A percentile compares a stretch with the other conserved stretches of the same genome.
Conservation (phyloP, 2,888 invertebrate species). For the Cephalotes varians region DNA sequence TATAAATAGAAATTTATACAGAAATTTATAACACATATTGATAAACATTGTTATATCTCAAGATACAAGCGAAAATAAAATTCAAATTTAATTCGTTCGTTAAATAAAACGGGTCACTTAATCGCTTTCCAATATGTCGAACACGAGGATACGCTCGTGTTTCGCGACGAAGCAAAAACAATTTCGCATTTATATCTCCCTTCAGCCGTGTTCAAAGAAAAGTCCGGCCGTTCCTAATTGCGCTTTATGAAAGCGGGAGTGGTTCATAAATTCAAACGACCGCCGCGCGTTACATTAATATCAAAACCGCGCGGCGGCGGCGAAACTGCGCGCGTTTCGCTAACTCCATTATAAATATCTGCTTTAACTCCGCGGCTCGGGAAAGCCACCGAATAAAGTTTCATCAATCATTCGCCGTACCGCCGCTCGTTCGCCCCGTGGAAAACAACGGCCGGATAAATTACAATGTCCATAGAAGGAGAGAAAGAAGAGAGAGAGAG, state of each 20-base stretch:
- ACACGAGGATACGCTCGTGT: neutral
- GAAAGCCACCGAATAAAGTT: slow-evolving; percentile 54
- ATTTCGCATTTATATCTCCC: slow-evolving; percentile 28
- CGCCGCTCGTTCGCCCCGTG: slow-evolving; percentile 15
- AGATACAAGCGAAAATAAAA: neutral
- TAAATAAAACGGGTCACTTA: slow-evolving; percentile 5
- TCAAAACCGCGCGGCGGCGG: slow-evolving; percentile 35
- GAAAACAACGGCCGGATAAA: slow-evolving; percentile 50
- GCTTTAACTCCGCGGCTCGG: slow-evolving; percentile 50
- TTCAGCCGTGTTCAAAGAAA: slow-evolving; percentile 29
- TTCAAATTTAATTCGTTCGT: neutral
- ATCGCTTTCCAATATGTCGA: slow-evolving; percentile 27
- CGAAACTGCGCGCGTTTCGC: slow-evolving; percentile 32
- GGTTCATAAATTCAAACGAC: slow-evolving; percentile 55
- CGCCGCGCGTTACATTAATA: slow-evolving; percentile 52
- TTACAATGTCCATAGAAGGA: slow-evolving; percentile 48
- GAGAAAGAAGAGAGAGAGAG: slow-evolving; percentile 1
- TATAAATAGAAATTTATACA: neutral
- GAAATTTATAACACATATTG: neutral
- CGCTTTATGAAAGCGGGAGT: slow-evolving; percentile 50
- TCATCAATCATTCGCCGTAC: slow-evolving; percentile 50
- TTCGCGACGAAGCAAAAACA: slow-evolving; percentile 13
- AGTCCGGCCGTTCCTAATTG: slow-evolving; percentile 45
- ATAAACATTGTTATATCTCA: neutral
- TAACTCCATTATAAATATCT: slow-evolving; percentile 57